Evolutionary conservation across 2,888 invertebrate species (phyloP).

Genomic region (Aphidius colemani): DNA sequence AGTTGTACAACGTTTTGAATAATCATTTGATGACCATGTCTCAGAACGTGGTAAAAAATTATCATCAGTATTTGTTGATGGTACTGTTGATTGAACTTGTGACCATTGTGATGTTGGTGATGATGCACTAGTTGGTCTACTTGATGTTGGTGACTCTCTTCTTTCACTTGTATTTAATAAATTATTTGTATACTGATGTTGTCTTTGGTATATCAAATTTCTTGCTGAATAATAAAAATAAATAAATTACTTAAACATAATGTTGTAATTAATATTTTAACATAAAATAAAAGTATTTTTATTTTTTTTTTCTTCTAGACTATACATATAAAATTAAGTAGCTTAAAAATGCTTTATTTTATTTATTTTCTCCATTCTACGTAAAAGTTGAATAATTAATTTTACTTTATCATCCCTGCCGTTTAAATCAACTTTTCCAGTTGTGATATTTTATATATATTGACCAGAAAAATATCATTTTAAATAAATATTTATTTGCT

Average conservation of each 20-base stretch:
- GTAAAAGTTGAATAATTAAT: conserved; percentile 27
- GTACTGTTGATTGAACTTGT: conserved; percentile 34
- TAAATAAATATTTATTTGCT: too few species aligned
- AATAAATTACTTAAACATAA: background rate
- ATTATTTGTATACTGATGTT: conserved; percentile 38
- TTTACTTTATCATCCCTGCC: too few species aligned
- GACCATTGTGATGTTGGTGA: conserved; percentile 35
- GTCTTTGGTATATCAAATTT: conserved; percentile 41
- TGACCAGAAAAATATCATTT: too few species aligned
- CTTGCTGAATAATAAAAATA: conserved; percentile 31
- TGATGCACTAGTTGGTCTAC: conserved; percentile 47
- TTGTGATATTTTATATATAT: too few species aligned
- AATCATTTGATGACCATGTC: conserved; percentile 41
- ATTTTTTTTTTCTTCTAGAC: conserved; percentile 9
- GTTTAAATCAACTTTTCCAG: too few species aligned
- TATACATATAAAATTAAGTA: conserved; percentile 31
- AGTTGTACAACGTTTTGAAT: conserved; percentile 46
- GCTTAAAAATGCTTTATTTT: conserved; percentile 38
- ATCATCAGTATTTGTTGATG: conserved; percentile 26
- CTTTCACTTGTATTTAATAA: conserved; percentile 36
- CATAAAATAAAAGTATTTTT: conserved; percentile 11
- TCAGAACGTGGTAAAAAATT: conserved; percentile 42
- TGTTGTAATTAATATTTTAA: background rate
- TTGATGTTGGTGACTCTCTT: conserved; percentile 45
- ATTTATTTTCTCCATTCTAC: conserved; percentile 30